Evolutionary conservation across 1,140 invertebrate species (phyloP).

Genomic region (Nasonia longicornis): DNA sequence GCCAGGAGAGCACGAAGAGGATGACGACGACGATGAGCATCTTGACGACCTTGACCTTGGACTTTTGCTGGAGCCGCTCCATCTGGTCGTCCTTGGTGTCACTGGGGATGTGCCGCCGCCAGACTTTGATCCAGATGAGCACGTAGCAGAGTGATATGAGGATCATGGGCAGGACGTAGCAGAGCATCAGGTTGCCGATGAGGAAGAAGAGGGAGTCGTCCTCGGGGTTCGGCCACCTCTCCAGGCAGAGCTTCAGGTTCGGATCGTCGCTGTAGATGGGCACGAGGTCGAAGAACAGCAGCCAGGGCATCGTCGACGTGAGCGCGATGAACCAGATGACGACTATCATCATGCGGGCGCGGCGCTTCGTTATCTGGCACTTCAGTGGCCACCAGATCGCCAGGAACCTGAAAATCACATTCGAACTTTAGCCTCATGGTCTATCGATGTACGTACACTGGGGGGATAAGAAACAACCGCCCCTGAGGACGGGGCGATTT

Average conservation of each 20-base stretch:
- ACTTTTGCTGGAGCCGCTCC: slow-evolving; percentile 91
- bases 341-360: slow-evolving; percentile 88
- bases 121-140: slow-evolving; percentile 93
- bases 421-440: too few species aligned
- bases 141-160: slow-evolving; percentile 93
- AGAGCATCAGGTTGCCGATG: slow-evolving; percentile 88
- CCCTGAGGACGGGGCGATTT: too few species aligned
- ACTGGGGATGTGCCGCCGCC: slow-evolving; percentile 86
- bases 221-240: slow-evolving; percentile 85
- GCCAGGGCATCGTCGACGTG: slow-evolving; percentile 88
- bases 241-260: slow-evolving; percentile 80
- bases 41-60: slow-evolving; percentile 94
- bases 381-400: slow-evolving; percentile 95
- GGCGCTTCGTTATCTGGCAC: slow-evolving; percentile 88
- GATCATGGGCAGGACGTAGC: slow-evolving; percentile 93
- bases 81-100: slow-evolving; percentile 92
- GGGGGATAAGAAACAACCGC: too few species aligned
- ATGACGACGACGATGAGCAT: slow-evolving; percentile 97
- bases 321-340: slow-evolving; percentile 91
- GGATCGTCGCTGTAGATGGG: slow-evolving; percentile 79
- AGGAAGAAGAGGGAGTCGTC: slow-evolving; percentile 89
- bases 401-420: slow-evolving; percentile 83
- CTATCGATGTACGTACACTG: too few species aligned
- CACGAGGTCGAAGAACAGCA: slow-evolving; percentile 88
- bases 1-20: slow-evolving; percentile 94